Percentiles rank a stretch among this genome's conserved stretches.
Evolutionary conservation across 2,797 vertebrate species (phyloP).

Genomic region (Dermochelys coriacea): DNA sequence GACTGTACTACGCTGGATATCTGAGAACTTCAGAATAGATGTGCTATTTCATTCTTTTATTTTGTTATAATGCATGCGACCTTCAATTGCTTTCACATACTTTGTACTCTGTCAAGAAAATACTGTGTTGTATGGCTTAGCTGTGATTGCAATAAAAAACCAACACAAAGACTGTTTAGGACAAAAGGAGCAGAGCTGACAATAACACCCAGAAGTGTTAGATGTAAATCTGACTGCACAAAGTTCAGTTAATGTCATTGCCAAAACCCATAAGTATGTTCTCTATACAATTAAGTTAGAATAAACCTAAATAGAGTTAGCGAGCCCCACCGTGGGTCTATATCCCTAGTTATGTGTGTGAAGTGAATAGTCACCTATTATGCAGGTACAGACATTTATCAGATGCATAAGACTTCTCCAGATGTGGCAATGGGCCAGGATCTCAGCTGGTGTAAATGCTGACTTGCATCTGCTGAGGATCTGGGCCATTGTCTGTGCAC

Average conservation of each 20-base stretch:
- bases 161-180: slow-evolving; percentile 58
- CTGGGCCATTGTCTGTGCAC: not conserved
- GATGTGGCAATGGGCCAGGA: not conserved
- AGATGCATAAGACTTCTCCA: not conserved
- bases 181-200: slow-evolving; percentile 62
- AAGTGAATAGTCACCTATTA: not conserved
- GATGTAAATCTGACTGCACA: slow-evolving; percentile 73
- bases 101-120: slow-evolving; percentile 68
- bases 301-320: slow-evolving; percentile 39
- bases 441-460: not conserved
- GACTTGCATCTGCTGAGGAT: slow-evolving; percentile 18
- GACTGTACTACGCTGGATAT: slow-evolving; percentile 54
- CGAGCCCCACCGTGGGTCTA: not conserved
- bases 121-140: slow-evolving; percentile 62
- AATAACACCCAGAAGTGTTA: slow-evolving; percentile 59
- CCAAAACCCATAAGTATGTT: slow-evolving; percentile 29
- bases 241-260: slow-evolving; percentile 69
- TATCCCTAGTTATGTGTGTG: too few relatives aligned
- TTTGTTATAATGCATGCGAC: slow-evolving; percentile 73
- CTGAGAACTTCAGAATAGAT: slow-evolving; percentile 66
- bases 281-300: slow-evolving; percentile 47
- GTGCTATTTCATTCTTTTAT: slow-evolving; percentile 70
- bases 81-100: slow-evolving; percentile 72
- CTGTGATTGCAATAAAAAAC: slow-evolving; percentile 67
- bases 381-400: not conserved